A percentile compares a stretch with the other conserved stretches of the same genome.
Evolutionary conservation across 2,113 vertebrate species (phyloP).

Genomic region (Tonatia bakeri): DNA sequence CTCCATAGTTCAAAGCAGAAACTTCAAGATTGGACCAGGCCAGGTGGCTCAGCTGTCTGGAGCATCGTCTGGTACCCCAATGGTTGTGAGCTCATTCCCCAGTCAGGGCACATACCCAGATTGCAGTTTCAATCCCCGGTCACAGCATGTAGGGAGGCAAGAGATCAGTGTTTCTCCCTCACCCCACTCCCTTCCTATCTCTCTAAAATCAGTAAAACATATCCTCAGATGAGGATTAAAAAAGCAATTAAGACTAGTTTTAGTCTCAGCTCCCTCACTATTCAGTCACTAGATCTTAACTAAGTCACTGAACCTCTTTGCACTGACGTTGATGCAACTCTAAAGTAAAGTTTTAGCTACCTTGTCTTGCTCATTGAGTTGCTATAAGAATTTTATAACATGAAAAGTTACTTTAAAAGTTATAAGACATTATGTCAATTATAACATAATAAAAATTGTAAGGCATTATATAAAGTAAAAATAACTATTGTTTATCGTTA

Average conservation of each 20-base stretch:
- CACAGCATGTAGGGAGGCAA: too few species aligned
- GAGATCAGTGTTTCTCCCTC: too few species aligned
- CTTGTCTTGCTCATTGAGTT: background rate
- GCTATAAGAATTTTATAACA: background rate
- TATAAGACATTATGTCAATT: background rate
- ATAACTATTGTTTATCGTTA: background rate
- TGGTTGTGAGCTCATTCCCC: too few species aligned
- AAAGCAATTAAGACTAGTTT: background rate
- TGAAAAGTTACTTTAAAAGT: background rate
- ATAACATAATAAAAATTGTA: background rate
- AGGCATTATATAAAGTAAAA: conserved; percentile 1
- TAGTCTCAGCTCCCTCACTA: background rate
- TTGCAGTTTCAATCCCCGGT: too few species aligned
- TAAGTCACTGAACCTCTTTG: background rate
- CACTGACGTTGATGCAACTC: background rate
- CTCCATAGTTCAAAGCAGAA: background rate
- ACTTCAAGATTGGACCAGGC: background rate
- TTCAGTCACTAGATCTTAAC: background rate
- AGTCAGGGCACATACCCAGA: too few species aligned
- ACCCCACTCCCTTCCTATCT: too few species aligned
- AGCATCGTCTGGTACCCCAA: too few species aligned
- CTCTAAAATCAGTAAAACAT: too few species aligned
- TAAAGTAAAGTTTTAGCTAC: background rate
- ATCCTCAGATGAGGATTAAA: too few species aligned
- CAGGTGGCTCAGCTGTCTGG: too few species aligned